Conservation (phyloP, 2,888 invertebrate species). For the Neocrepidodera transversa region DNA sequence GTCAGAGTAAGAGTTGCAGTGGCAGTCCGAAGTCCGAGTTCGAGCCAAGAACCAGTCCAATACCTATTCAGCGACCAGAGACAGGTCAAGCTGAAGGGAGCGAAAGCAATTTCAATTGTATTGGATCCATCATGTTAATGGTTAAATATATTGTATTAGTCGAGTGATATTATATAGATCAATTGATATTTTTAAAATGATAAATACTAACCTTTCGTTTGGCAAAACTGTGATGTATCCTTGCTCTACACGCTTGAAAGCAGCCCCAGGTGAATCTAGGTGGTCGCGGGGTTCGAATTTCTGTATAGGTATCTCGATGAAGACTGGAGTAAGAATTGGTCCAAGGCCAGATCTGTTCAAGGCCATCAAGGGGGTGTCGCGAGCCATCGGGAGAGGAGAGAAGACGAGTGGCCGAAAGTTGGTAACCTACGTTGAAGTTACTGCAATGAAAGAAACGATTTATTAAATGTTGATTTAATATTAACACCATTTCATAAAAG, state of each 20-base stretch:
- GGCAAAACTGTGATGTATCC: slow-evolving; percentile 81
- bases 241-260: slow-evolving; percentile 76
- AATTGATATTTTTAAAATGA: too few relatives aligned
- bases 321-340: slow-evolving; percentile 57
- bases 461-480: too few relatives aligned
- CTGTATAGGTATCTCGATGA: slow-evolving; percentile 57
- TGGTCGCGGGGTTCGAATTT: slow-evolving; percentile 58
- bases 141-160: too few relatives aligned
- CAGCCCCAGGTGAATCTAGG: slow-evolving; percentile 74
- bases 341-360: slow-evolving; percentile 64
- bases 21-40: too few relatives aligned
- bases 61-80: too few relatives aligned
- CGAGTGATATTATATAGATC: too few relatives aligned
- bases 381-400: slow-evolving; percentile 85
- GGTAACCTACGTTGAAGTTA: slow-evolving; percentile 66
- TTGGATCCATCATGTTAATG: too few relatives aligned
- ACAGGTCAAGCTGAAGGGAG: too few relatives aligned
- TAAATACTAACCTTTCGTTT: slow-evolving; percentile 72
- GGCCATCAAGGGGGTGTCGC: slow-evolving; percentile 74
- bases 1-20: too few relatives aligned
- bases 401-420: slow-evolving; percentile 82
- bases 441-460: slow-evolving; percentile 13
- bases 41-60: too few relatives aligned
- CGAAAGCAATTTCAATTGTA: too few relatives aligned
- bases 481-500: too few relatives aligned